A percentile compares a stretch with the other conserved stretches of the same genome.
phyloP scores from a whole-genome alignment of 2,113 vertebrate genomes.

The Zosterops hypoxanthus region DNA sequence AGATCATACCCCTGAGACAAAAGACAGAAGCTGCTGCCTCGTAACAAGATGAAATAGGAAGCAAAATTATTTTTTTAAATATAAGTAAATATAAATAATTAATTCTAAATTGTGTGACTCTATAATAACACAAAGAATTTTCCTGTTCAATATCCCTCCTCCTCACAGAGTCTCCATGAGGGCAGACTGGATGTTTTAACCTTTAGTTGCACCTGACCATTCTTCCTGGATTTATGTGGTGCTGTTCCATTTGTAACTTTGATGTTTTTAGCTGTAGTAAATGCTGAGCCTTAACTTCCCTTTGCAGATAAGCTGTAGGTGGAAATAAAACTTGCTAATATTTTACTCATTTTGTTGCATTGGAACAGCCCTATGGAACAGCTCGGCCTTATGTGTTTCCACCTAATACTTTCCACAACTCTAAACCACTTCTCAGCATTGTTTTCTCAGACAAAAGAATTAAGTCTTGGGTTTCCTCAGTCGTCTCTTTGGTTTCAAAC shows the following conservation, averaged over 20 bases:
- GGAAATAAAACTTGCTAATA: not conserved
- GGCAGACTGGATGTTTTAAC: not conserved
- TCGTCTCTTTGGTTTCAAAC: not conserved
- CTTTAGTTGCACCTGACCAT: not conserved
- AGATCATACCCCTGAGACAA: not conserved
- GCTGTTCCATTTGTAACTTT: not conserved
- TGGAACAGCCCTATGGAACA: not conserved
- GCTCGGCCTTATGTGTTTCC: not conserved
- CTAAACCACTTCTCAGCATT: not conserved
- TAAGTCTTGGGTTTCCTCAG: not conserved
- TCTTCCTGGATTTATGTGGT: not conserved
- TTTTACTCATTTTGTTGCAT: not conserved
- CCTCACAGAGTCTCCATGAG: rapidly evolving
- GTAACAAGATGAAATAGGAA: not conserved
- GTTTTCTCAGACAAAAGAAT: not conserved
- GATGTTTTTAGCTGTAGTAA: not conserved
- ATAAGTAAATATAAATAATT: not conserved
- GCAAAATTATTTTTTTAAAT: not conserved
- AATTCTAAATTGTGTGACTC: not conserved
- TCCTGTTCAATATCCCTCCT: not conserved
- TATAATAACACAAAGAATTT: not conserved
- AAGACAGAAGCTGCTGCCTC: not conserved
- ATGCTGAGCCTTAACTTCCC: not conserved
- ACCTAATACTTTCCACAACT: not conserved
- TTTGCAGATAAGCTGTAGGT: not conserved